A percentile compares a stretch with the other conserved stretches of the same genome.
Conservation (phyloP, 2,797 vertebrate species). For the Xenopus petersii region DNA sequence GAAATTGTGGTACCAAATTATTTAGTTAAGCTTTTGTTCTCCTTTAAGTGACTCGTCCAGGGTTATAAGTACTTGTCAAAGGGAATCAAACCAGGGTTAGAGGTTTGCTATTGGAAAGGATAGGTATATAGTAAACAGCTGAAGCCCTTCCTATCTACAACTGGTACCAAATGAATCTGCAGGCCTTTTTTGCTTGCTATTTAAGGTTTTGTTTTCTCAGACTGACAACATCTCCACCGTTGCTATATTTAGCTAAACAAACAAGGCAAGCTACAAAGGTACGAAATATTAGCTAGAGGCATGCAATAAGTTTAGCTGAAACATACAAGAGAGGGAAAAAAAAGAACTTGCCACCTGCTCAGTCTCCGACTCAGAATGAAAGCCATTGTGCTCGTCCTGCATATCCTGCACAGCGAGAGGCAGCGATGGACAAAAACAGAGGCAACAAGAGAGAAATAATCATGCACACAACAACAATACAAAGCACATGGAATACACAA, state of each 20-base stretch:
- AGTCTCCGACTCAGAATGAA: slow-evolving; percentile 79
- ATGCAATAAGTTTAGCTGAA: slow-evolving; percentile 54
- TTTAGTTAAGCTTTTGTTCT: no score
- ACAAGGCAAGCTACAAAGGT: background rate
- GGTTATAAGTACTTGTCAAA: no score
- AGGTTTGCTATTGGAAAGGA: no score
- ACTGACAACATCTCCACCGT: background rate
- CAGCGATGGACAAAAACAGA: slow-evolving; percentile 66
- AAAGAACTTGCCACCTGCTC: slow-evolving; percentile 88
- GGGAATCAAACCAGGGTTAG: no score
- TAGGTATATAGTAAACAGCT: no score
- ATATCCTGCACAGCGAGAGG: slow-evolving; percentile 80
- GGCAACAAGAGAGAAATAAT: slow-evolving; percentile 62
- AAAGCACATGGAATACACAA: slow-evolving; percentile 65
- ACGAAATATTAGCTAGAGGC: background rate
- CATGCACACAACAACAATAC: slow-evolving; percentile 68
- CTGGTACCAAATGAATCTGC: no score
- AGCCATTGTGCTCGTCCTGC: slow-evolving; percentile 81
- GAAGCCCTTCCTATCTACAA: background rate
- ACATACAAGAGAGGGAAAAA: slow-evolving; percentile 62
- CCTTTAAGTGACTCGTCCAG: no score
- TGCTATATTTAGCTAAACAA: background rate
- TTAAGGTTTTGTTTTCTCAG: no score
- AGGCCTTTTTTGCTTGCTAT: no score
- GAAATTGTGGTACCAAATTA: no score